Percentiles rank a stretch among this genome's conserved stretches.
Evolutionary conservation across 2,113 vertebrate genomes (phyloP).

Genomic region (Shinisaurus crocodilurus): DNA sequence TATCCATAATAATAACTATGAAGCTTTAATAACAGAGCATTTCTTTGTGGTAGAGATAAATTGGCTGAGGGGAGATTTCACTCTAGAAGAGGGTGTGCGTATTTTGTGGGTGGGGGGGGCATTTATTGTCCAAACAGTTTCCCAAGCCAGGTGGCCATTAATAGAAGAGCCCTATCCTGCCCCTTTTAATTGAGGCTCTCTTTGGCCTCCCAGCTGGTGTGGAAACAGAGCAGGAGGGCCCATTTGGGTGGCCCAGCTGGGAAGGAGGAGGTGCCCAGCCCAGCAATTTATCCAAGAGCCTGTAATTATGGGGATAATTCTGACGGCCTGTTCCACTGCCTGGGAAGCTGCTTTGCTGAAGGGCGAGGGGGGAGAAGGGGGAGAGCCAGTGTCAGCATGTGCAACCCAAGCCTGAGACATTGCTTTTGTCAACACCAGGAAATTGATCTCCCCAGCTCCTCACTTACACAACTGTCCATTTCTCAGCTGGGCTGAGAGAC

Average conservation of each 20-base stretch:
- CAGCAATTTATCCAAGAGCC: slow-evolving; percentile 35
- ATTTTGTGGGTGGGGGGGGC: not conserved
- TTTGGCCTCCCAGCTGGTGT: slow-evolving; percentile 29
- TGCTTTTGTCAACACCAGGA: slow-evolving; percentile 31
- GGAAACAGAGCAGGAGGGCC: slow-evolving; percentile 15
- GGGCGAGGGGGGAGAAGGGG: not conserved
- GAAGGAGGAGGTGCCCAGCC: slow-evolving; percentile 26
- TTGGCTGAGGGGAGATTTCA: not conserved
- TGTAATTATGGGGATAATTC: slow-evolving; percentile 36
- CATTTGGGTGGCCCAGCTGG: slow-evolving; percentile 35
- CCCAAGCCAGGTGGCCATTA: slow-evolving; percentile 17
- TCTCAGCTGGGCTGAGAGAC: slow-evolving; percentile 7
- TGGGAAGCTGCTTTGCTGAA: slow-evolving; percentile 15
- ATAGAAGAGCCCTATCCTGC: slow-evolving; percentile 2
- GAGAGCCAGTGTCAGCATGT: not conserved
- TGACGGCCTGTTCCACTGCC: slow-evolving; percentile 21
- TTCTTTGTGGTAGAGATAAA: not conserved
- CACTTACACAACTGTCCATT: slow-evolving; percentile 13
- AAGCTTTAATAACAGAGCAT: not conserved
- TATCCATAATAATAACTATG: not conserved
- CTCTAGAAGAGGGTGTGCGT: not conserved
- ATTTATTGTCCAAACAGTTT: slow-evolving; percentile 13
- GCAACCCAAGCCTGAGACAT: not conserved
- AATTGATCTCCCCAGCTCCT: slow-evolving; percentile 24
- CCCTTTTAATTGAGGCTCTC: slow-evolving; percentile 20